These are phyloP conservation scores for Nephila pilipes DNA, from an alignment of 1,140 invertebrate species.

Conservation along the genomic window DNA sequence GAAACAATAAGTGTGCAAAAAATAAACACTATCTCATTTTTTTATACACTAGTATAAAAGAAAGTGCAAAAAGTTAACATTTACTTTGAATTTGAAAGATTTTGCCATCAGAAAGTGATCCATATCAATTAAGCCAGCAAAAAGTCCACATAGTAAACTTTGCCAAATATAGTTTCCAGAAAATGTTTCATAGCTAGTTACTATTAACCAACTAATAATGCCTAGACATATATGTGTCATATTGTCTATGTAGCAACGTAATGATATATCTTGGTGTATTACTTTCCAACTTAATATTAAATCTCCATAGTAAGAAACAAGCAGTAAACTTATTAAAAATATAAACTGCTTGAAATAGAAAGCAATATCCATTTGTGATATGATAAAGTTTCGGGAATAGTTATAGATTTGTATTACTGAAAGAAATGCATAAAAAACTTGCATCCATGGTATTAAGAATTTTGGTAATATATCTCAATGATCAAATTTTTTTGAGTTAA, in stretches of 20 bases:
- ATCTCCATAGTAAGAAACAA: background rate
- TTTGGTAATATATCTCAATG: no score
- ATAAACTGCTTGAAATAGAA: background rate
- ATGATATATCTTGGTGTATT: background rate
- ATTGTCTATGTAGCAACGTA: slow-evolving; percentile 33
- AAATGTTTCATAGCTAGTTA: slow-evolving; percentile 49
- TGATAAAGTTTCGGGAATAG: background rate
- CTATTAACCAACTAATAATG: slow-evolving; percentile 60
- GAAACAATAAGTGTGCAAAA: background rate
- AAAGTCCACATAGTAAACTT: slow-evolving; percentile 74
- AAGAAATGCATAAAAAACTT: no score
- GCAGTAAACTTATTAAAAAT: background rate
- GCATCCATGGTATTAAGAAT: no score
- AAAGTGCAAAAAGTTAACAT: background rate
- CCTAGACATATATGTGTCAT: slow-evolving; percentile 28
- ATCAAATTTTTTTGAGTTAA: no score
- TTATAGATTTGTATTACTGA: no score
- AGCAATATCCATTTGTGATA: background rate
- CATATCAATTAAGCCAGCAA: slow-evolving; percentile 79
- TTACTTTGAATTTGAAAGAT: slow-evolving; percentile 79
- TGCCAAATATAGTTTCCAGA: background rate
- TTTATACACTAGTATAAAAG: no score
- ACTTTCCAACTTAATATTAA: background rate
- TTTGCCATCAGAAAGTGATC: slow-evolving; percentile 80
- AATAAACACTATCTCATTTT: no score